Percentiles rank a stretch among this genome's conserved stretches.
phyloP scores from a whole-genome alignment of 2,113 vertebrate genomes.

The Colius striatus region DNA sequence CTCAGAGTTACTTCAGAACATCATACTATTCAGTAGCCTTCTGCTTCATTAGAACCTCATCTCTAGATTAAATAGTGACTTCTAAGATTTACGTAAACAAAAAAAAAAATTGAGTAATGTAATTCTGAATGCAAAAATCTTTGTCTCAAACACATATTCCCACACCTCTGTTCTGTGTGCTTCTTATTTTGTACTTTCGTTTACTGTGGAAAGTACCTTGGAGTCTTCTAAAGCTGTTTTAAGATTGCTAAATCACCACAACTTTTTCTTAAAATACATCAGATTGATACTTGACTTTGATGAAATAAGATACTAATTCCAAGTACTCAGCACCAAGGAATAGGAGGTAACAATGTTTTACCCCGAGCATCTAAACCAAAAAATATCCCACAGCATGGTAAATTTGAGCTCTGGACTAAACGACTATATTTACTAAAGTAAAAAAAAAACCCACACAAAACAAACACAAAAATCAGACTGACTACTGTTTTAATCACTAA shows the following conservation, averaged over 20 bases:
- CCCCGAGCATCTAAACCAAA: background rate
- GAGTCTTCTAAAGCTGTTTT: background rate
- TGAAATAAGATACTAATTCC: background rate
- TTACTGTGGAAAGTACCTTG: background rate
- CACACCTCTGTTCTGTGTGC: background rate
- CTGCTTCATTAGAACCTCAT: background rate
- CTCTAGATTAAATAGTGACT: background rate
- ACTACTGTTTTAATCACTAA: background rate
- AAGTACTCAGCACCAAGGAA: background rate
- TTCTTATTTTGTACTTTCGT: background rate
- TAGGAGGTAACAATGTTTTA: background rate
- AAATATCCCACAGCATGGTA: background rate
- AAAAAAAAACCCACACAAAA: background rate
- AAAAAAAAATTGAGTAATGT: background rate
- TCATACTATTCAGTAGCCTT: background rate
- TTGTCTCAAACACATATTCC: background rate
- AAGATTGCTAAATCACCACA: background rate
- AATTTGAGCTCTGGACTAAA: background rate
- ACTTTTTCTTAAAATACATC: background rate
- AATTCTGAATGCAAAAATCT: background rate
- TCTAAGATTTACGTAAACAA: background rate
- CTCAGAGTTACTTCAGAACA: background rate
- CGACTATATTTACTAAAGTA: background rate
- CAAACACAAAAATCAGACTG: background rate
- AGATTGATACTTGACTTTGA: background rate